Percentiles rank a stretch among this genome's conserved stretches.
Evolutionary conservation across 1,140 invertebrate genomes (phyloP).

Genomic region (Augochlora pura): DNA sequence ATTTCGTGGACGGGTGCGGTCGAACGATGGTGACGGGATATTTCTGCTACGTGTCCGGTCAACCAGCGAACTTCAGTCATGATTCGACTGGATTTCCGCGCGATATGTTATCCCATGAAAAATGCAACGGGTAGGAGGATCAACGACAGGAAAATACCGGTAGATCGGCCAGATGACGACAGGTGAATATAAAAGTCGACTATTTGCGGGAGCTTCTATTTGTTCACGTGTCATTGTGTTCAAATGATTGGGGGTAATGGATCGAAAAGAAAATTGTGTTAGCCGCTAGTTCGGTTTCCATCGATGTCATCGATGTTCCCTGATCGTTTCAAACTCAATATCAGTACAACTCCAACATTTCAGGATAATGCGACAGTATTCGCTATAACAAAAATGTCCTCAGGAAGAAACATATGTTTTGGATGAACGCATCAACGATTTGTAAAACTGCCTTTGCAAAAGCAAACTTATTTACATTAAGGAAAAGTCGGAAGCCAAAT

Average conservation of each 20-base stretch:
- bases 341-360: too few species aligned
- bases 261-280: too few species aligned
- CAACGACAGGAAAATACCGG: neutral
- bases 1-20: neutral
- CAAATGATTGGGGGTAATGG: neutral
- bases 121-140: constrained; percentile 21
- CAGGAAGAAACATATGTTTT: too few species aligned
- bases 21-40: constrained; percentile 1
- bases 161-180: neutral
- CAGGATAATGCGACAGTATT: too few species aligned
- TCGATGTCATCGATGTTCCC: too few species aligned
- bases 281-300: neutral
- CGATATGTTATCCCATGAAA: constrained; percentile 24
- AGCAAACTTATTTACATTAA: too few species aligned
- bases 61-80: constrained; percentile 11
- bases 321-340: too few species aligned
- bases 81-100: constrained; percentile 4
- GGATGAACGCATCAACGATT: too few species aligned
- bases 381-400: too few species aligned
- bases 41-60: neutral
- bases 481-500: too few species aligned
- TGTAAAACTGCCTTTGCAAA: too few species aligned
- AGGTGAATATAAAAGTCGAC: constrained; percentile 20
- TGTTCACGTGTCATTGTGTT: neutral
- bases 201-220: constrained; percentile 6